Percentiles rank a stretch among this genome's conserved stretches.
Evolutionary conservation across 1,140 invertebrate genomes (phyloP).

Genomic region (Reticulitermes speratus): DNA sequence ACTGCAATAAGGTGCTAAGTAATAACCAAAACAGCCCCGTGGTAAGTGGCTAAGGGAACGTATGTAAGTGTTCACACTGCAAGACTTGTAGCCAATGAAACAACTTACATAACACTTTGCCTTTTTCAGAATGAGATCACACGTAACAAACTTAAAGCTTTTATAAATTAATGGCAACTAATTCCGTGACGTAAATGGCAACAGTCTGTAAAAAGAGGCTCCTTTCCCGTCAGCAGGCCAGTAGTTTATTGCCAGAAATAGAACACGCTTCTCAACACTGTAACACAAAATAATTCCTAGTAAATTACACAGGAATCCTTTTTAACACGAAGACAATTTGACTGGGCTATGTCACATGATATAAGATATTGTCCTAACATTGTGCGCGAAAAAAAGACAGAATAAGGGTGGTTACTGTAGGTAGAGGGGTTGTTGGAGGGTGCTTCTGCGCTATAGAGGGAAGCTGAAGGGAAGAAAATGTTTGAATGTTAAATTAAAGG

Average conservation of each 20-base stretch:
- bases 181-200: not conserved
- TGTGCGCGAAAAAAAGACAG: not conserved
- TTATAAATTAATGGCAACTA: not conserved
- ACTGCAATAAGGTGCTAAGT: too few relatives aligned
- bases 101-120: not conserved
- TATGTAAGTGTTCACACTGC: not conserved
- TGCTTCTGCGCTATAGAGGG: not conserved
- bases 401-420: not conserved
- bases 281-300: not conserved
- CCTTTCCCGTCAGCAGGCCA: not conserved
- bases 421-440: not conserved
- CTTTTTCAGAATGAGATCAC: not conserved
- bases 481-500: slow-evolving; percentile 19
- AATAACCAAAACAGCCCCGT: too few relatives aligned
- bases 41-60: too few relatives aligned
- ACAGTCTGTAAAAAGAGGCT: not conserved
- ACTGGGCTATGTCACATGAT: not conserved
- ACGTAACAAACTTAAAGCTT: not conserved
- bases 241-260: not conserved
- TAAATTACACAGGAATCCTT: not conserved
- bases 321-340: not conserved
- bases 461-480: not conserved
- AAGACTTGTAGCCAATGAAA: not conserved
- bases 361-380: not conserved
- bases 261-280: not conserved